A percentile compares a stretch with the other conserved stretches of the same genome.
phyloP scores from a whole-genome alignment of 2,797 vertebrate genomes.

The Enteromius anoplus region DNA sequence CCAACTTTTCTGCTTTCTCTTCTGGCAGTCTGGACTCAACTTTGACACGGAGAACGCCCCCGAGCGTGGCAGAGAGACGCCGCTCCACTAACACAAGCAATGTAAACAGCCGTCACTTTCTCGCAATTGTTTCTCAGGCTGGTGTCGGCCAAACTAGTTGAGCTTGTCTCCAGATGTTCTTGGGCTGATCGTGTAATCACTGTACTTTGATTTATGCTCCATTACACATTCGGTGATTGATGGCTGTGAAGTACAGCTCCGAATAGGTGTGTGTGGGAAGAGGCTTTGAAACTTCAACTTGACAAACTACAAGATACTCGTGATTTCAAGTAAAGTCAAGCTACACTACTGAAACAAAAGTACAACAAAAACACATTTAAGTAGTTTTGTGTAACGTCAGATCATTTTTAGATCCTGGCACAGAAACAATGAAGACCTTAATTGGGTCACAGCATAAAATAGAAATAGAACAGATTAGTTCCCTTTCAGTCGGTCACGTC shows the following conservation, averaged over 20 bases:
- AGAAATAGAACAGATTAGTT: neutral
- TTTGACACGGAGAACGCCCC: conserved; percentile 78
- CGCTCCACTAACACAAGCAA: conserved; percentile 64
- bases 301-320: neutral
- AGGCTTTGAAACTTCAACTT: conserved; percentile 14
- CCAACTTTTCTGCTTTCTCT: conserved; percentile 72
- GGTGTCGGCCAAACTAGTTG: conserved; percentile 16
- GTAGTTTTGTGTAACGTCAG: neutral
- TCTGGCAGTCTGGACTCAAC: conserved; percentile 78
- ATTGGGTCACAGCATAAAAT: neutral
- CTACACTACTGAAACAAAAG: neutral
- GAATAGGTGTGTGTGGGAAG: conserved; percentile 13
- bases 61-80: conserved; percentile 76
- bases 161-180: conserved; percentile 42
- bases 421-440: neutral
- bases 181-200: conserved; percentile 21
- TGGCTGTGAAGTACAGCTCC: neutral
- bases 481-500: too few relatives aligned
- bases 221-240: conserved; percentile 13
- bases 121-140: conserved; percentile 17
- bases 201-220: conserved; percentile 37
- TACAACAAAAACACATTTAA: neutral
- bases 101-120: neutral
- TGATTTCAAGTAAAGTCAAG: conserved; percentile 2
- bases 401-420: neutral